Percentiles rank a stretch among this genome's conserved stretches.
Evolutionary conservation across 2,797 vertebrate species (phyloP).

Genomic region (Allobates femoralis): DNA sequence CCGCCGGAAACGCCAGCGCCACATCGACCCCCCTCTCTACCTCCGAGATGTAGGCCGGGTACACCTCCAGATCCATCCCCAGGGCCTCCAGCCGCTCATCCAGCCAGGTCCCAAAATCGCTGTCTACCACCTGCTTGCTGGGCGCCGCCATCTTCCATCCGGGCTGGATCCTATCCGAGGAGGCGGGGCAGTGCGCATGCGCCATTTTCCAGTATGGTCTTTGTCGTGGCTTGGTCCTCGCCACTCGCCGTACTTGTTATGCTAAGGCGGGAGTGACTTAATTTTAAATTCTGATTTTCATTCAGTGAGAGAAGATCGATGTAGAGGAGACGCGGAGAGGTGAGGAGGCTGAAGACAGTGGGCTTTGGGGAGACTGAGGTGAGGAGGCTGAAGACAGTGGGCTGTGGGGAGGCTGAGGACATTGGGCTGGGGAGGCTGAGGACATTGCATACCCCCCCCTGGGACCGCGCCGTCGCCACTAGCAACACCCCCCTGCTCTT

Average conservation of each 20-base stretch:
- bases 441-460: no score
- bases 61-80: constrained; percentile 90
- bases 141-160: constrained; percentile 89
- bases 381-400: no score
- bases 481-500: no score
- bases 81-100: constrained; percentile 82
- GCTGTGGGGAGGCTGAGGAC: no score
- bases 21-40: constrained; percentile 89
- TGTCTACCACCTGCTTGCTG: no score
- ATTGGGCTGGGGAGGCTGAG: no score
- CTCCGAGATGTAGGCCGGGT: constrained; percentile 88
- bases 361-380: no score
- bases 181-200: constrained; percentile 67
- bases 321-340: neutral
- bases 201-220: no score
- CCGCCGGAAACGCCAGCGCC: no score
- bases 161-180: constrained; percentile 40
- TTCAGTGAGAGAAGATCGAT: neutral
- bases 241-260: neutral
- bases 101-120: no score
- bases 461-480: no score
- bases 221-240: neutral
- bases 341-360: no score
- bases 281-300: constrained; percentile 24
- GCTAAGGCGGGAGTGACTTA: constrained; percentile 13